Evolutionary conservation across 1,140 invertebrate genomes (phyloP), one percentile per base, ranked within the genome.

Genomic region (Drosophila nebulosa): DNA sequence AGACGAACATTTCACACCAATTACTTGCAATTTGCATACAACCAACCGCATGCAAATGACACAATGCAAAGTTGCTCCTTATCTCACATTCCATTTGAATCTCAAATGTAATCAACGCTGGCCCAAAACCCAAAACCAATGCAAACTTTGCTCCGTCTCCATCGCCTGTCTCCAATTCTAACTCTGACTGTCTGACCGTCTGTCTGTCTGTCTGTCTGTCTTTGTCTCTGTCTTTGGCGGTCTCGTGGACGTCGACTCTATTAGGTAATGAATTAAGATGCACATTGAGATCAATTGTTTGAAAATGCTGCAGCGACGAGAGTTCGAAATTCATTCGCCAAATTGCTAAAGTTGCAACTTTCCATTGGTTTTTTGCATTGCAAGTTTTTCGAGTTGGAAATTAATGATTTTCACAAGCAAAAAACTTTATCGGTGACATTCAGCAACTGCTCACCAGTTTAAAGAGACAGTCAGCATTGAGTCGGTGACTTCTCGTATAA

Each of bases 21-120:
- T 85, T 85, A 85, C 81, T 86, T 85, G 78, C 78, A 68, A 85
- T 85, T 88, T 85, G 83, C 81, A 85, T 85, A 72, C 64, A 80
- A 77, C 80, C 73, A 77, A 72, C 78, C 83, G 78, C 81, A 85
- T 85, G 81, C 81, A 86, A 85, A 85, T 85, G 81, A 81, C 84
- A 64, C 78, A 78, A 78, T 85, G 81, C 73, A 76, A 72, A 84
- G 76, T 77, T 70, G 30, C 64, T 53, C 58, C 32, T 35, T 26
- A 18, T 32, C 50, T 56, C 46, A 16, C 24, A 26, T 36, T 14
- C 57, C 10, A 35, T 18, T 42, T 86, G 83, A 83, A 85, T 85
- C 71, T 86, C 74, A 81, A 85, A 81, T 85, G 81, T 88, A 85
- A 85, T 86, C 81, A 85, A 85, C 74, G 78, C 39, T 46, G 7